Base-by-base conservation (phyloP, 2,797 vertebrate species). In the Kryptolebias ocellatus region DNA sequence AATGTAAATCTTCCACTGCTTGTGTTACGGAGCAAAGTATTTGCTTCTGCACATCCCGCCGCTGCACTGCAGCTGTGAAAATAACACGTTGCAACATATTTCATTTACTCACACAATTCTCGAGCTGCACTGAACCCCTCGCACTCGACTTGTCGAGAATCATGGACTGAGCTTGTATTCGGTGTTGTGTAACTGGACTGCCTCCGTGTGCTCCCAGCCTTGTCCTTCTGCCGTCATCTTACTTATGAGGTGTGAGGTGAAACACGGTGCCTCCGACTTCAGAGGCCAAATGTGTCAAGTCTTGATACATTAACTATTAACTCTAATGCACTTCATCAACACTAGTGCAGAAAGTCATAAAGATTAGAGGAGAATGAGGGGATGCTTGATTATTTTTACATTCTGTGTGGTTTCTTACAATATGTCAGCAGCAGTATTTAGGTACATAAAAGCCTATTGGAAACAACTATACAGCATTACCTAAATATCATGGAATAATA, bases 291-390 rank as follows among this genome's bases (percentile, higher is more conserved):
- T 80, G 79, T 89, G 83, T 88, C 86, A 84, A 80, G 80, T 87
- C 87, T 81, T 67, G 29, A 84, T 85, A 85, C 83, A 89, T 92
- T 89, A 89, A 90, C 75, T 27, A 37, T 83, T 77, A 78, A 80
- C 87, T 92, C 80, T 89, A 87, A 93, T 90, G 85, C 87, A 92
- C 88, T 92, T 92, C 87, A 92, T 92, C 84, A 90, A 89, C 83
- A 83, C 83, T 81, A 76, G 86, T 80, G 72, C 85, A 86, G 89
- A 83, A 83, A 92, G 89, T 90, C 87, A 89, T 85, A 79, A 87
- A 91, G 88, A 93, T 93, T 92, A 90, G 79, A 89, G 76, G 1
- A 61, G 80, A 73, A 63, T 60, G 80, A 87, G 81, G 60, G 79
- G 78, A 81, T 86, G 84, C 77, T 87, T 89, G 87, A 90, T 92